Conservation (phyloP, 2,113 vertebrate species). For the Alaudala cheleensis region DNA sequence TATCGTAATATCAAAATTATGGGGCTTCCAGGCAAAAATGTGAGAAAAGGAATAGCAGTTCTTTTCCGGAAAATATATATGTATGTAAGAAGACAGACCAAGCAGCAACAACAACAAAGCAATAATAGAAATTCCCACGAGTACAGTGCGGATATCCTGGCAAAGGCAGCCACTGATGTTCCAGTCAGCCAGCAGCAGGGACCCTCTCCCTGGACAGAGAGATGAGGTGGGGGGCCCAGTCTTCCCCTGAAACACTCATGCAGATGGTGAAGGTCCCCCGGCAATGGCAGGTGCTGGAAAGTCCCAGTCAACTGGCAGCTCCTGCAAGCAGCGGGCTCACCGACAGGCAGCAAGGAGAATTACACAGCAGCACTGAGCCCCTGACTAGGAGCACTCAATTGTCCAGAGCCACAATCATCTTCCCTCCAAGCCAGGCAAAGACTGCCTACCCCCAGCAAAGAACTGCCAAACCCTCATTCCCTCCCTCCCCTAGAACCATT, state of each 20-base stretch:
- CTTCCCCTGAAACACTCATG: background rate
- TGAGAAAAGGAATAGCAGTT: background rate
- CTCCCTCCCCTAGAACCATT: background rate
- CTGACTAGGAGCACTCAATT: background rate
- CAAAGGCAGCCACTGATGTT: fast-evolving
- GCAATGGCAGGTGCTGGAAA: background rate
- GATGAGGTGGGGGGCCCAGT: background rate
- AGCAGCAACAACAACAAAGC: background rate
- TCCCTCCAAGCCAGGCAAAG: background rate
- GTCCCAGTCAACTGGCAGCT: background rate
- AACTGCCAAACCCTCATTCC: background rate
- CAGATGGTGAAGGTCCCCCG: background rate
- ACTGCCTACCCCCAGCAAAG: background rate
- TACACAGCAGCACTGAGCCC: background rate
- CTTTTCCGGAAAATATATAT: background rate
- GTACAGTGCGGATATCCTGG: background rate
- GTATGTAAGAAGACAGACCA: background rate
- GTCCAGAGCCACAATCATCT: background rate
- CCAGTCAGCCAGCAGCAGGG: background rate
- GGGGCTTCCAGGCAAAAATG: background rate
- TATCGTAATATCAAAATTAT: background rate
- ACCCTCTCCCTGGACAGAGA: background rate
- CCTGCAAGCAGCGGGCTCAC: background rate
- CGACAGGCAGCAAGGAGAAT: background rate
- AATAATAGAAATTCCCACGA: background rate